Base-by-base conservation (phyloP, 2,113 vertebrate species). In the Hippocampus abdominalis region DNA sequence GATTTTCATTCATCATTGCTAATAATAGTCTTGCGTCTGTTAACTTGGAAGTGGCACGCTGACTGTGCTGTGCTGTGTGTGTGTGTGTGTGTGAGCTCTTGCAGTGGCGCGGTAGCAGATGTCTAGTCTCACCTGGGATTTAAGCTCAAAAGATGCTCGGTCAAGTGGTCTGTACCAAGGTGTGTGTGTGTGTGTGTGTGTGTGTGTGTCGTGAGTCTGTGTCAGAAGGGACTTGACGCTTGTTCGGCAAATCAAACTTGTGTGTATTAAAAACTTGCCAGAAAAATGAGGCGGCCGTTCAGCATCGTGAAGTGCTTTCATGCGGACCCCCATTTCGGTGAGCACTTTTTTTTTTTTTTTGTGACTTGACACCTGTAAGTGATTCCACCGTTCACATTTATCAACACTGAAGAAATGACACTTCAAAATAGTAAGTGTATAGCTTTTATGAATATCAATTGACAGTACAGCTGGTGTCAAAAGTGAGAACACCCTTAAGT, bases 91-190 rank as follows among this genome's bases (percentile, higher is more conserved):
- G 46, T 36, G 32, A 36, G 32, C 32, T 36, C 32, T 36, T 54
- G 57, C 61, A 11, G 21, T 40, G 36, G 12, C 7, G 8, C 13
- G 16, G 57, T 44, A 25, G 10, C 36, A 64, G 63, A 25, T 64
- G 63, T 64, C 68, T 62, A 23, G 61, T 51, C 53, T n/a, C 67
- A 69, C 63, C 66, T 72, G 46, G 69, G 72, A 64, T 46, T 81
- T 18, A 29, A 53, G 51, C 16, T 72, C 60, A n/a, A 36, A 46
- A 6, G 27, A 51, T 66, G 64, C 7, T 70, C 74, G 49, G 71
- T 78, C 60, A 53, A 75, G 70, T 73, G 69, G 25, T 73, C 7
- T 48, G 36, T n/a, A 36, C 13, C 27, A 11, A 44, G 12, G 49
- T 23, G 18, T 44, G 62, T 25, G 71, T 39, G 46, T 65, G 7